Conservation (phyloP, 2,113 vertebrate species). For the Urocolius indicus region DNA sequence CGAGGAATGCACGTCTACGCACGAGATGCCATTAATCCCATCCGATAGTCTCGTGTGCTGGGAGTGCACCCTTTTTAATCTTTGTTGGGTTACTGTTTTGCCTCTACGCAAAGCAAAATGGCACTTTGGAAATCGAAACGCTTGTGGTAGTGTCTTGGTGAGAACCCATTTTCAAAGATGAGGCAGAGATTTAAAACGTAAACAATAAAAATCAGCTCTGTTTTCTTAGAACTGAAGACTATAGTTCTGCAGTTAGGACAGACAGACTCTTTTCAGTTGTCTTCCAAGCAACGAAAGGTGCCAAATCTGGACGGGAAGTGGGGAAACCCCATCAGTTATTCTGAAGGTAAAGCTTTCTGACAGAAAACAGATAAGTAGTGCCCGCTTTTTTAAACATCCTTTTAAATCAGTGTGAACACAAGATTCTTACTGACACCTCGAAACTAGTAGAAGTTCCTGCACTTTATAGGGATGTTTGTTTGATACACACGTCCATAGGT, state of each 20-base stretch:
- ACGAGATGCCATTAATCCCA: fast-evolving
- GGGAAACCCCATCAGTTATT: fast-evolving
- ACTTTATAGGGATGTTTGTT: neutral
- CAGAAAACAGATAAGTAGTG: neutral
- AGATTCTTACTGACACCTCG: neutral
- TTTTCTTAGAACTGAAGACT: neutral
- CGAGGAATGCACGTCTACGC: fast-evolving
- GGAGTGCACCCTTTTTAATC: fast-evolving
- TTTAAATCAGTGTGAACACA: neutral
- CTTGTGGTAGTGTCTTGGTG: fast-evolving
- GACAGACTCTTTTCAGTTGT: neutral
- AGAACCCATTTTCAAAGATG: neutral
- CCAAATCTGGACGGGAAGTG: fast-evolving
- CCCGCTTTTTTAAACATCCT: neutral
- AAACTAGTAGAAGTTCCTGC: neutral
- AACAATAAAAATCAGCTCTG: fast-evolving
- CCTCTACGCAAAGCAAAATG: neutral
- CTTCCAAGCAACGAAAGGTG: fast-evolving
- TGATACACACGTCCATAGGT: neutral
- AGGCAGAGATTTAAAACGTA: neutral
- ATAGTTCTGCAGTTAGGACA: neutral
- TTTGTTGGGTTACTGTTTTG: fast-evolving
- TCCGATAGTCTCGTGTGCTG: fast-evolving
- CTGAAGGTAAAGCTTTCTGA: neutral
- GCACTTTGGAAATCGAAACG: fast-evolving